These are phyloP conservation scores for Hemaris fuciformis DNA, from an alignment of 2,888 invertebrate genomes.

Conservation along the genomic window DNA sequence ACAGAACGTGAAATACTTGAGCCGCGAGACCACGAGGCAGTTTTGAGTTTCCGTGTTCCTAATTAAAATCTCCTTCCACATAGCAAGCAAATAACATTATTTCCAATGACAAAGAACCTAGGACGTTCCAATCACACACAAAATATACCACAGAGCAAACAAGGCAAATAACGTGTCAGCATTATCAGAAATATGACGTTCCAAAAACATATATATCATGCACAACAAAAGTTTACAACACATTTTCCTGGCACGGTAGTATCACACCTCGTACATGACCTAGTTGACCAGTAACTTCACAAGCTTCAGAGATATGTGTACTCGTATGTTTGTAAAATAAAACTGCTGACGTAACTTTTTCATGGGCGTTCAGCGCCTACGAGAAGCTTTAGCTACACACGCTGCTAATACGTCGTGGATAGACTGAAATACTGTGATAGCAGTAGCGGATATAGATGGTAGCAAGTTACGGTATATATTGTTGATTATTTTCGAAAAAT, in stretches of 20 bases:
- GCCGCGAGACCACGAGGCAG: too few species aligned
- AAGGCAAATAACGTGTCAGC: too few species aligned
- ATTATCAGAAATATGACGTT: too few species aligned
- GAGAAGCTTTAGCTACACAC: not conserved
- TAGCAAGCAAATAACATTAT: too few species aligned
- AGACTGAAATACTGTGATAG: not conserved
- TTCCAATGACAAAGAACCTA: too few species aligned
- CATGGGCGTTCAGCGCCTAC: constrained; percentile 6
- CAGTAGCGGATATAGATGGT: not conserved
- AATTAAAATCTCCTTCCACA: too few species aligned
- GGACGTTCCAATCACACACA: too few species aligned
- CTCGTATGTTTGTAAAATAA: constrained; percentile 1
- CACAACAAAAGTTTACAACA: too few species aligned
- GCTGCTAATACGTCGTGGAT: not conserved
- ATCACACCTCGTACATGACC: not conserved
- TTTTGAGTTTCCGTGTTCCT: too few species aligned
- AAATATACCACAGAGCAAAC: too few species aligned
- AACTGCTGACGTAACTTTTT: not conserved
- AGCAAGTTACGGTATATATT: not conserved
- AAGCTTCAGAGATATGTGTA: not conserved
- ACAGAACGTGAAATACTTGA: too few species aligned
- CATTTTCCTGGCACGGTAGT: not conserved
- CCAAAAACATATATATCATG: too few species aligned
- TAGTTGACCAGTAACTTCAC: not conserved
- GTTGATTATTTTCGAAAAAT: not conserved